Percentiles rank a stretch among this genome's conserved stretches.
Conservation (phyloP, 2,113 vertebrate genomes). For the Prionailurus viverrinus region DNA sequence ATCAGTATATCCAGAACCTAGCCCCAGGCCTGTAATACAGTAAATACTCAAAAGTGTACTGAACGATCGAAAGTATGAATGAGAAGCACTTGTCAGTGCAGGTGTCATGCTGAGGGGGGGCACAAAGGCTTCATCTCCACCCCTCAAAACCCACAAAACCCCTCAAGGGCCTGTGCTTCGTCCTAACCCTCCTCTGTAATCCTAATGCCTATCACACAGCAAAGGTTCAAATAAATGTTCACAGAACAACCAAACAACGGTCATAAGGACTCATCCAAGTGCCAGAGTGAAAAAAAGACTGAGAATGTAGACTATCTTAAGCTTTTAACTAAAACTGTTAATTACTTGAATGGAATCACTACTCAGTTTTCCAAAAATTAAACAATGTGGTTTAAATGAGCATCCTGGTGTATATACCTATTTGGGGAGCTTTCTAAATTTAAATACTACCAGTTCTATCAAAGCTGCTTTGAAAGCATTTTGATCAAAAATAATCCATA, state of each 20-base stretch:
- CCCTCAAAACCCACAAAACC: not conserved
- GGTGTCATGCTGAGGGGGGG: not conserved
- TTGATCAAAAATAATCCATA: not conserved
- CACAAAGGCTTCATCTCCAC: not conserved
- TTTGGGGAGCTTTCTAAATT: not conserved
- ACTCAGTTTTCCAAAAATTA: slow-evolving; percentile 36
- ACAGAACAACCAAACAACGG: not conserved
- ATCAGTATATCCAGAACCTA: not conserved
- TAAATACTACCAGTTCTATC: slow-evolving; percentile 7
- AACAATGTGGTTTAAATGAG: not conserved
- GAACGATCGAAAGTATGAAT: not conserved
- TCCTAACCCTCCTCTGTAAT: not conserved
- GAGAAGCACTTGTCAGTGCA: not conserved
- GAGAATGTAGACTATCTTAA: not conserved
- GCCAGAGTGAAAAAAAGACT: not conserved
- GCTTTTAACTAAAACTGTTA: not conserved
- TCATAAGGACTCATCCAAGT: not conserved
- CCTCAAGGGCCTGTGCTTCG: not conserved
- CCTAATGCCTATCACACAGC: not conserved
- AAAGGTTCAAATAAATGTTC: not conserved
- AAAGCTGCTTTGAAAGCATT: slow-evolving; percentile 29
- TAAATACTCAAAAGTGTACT: not conserved
- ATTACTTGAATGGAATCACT: not conserved
- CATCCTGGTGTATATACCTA: rapidly evolving
- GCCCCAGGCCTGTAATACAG: not conserved